These are phyloP conservation scores for Drosophila nigricruria DNA, from an alignment of 2,888 invertebrate species.

Conservation along the genomic window DNA sequence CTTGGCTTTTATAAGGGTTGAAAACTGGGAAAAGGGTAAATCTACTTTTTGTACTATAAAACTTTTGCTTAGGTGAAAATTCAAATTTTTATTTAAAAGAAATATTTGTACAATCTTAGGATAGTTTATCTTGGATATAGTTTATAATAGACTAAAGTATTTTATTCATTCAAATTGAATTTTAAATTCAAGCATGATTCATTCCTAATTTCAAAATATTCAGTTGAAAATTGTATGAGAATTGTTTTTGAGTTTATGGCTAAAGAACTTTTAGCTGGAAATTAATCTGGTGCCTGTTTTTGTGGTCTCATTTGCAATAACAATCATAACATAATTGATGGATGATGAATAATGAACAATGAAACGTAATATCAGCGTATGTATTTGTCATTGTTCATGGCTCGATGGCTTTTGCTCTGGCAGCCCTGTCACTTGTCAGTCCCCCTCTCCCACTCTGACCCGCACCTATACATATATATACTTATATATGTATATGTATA, in stretches of 20 bases:
- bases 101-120: neutral
- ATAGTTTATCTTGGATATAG: too few species aligned
- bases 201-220: neutral
- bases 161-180: neutral
- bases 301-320: neutral
- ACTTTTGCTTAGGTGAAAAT: too few species aligned
- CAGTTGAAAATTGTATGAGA: neutral
- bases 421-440: conserved; percentile 21
- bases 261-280: neutral
- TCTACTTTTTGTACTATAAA: too few species aligned
- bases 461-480: conserved; percentile 14
- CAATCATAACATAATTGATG: conserved; percentile 1
- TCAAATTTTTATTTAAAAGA: neutral
- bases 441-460: conserved; percentile 7
- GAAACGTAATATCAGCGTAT: conserved; percentile 1
- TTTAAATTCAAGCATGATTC: neutral
- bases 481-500: neutral
- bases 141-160: too few species aligned
- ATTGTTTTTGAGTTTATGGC: neutral
- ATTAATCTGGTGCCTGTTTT: neutral
- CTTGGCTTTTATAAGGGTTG: neutral
- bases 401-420: conserved; percentile 9
- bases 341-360: conserved; percentile 11
- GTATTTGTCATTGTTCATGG: conserved; percentile 42
- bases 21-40: neutral